Evolutionary conservation across 2,797 vertebrate genomes (phyloP).

Genomic region (Halcyon chelicuti): DNA sequence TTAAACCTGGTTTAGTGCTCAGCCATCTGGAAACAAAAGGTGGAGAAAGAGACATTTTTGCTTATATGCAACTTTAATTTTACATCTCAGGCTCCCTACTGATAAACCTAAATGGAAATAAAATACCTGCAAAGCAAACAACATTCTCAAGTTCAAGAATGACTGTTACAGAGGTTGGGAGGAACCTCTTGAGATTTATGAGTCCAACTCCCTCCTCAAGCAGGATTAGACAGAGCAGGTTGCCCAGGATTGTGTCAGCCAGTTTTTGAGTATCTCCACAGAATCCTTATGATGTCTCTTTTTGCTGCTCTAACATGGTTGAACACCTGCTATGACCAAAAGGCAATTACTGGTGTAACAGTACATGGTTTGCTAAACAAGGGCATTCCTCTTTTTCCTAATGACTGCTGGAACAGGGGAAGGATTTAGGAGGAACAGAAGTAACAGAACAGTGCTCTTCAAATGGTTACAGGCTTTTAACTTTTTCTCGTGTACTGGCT

Average conservation of each 20-base stretch:
- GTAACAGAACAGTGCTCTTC: neutral
- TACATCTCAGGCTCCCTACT: neutral
- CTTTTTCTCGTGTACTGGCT: neutral
- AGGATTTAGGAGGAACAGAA: neutral
- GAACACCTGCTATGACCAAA: neutral
- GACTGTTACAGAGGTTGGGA: neutral
- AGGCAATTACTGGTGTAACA: neutral
- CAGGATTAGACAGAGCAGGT: neutral
- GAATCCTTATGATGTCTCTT: neutral
- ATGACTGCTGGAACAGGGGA: neutral
- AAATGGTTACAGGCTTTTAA: neutral
- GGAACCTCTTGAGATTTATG: neutral
- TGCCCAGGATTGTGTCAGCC: neutral
- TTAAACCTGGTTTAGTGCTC: neutral
- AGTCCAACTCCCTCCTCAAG: fast-evolving
- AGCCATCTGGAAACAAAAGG: neutral
- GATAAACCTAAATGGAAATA: neutral
- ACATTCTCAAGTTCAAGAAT: neutral
- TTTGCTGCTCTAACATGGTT: fast-evolving
- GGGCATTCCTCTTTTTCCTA: neutral
- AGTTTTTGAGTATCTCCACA: neutral
- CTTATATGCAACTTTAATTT: neutral
- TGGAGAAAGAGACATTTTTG: neutral
- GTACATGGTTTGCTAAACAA: neutral
- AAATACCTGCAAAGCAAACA: neutral